Evolutionary conservation across 2,888 invertebrate species (phyloP), one percentile per base, ranked within the genome.

Genomic region (Pandemis corylana): DNA sequence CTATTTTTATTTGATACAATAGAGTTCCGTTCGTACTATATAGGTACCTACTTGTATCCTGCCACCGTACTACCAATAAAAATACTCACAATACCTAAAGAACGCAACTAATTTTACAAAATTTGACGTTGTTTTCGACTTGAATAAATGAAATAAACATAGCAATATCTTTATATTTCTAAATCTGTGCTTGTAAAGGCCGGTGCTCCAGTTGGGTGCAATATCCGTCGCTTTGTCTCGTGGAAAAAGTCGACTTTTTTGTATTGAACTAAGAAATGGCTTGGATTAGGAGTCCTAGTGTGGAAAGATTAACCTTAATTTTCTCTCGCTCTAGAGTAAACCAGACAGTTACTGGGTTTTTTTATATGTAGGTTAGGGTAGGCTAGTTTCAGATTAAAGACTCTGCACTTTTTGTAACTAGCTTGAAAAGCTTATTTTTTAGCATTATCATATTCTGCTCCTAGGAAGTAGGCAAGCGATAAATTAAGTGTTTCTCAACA

Each of bases 151-250:
- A 49, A 20, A 56, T 5, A 69, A 41, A 0, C 7, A 44, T 9
- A 66, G 67, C 41, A n/a, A 67, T 36, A 67, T 56, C 75, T 75
- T 75, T 9, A 12, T 46, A 46, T 56, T 56, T 46, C 42, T 62
- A 15, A 63, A 46, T 46, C 70, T 67, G 41, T 46, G 56, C 0
- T 53, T 41, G 13, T 7, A 66, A 62, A 70, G 65, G 72, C 69
- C 51, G 68, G 59, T 71, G 28, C 75, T 70, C 42, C 75, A 72
- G 75, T 76, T 76, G 77, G 76, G 77, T 76, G 80, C 78, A 80
- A 80, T 80, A 80, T 79, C 80, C 79, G 78, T 73, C 59, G 76
- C 77, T 78, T 76, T 78, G 76, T 78, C 77, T 72, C 36, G 12
- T 53, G 65, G 68, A 59, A 72, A 67, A 59, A 46, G 9, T 20